Evolutionary conservation across 1,140 invertebrate genomes (phyloP).

Genomic region (Formica selysi): DNA sequence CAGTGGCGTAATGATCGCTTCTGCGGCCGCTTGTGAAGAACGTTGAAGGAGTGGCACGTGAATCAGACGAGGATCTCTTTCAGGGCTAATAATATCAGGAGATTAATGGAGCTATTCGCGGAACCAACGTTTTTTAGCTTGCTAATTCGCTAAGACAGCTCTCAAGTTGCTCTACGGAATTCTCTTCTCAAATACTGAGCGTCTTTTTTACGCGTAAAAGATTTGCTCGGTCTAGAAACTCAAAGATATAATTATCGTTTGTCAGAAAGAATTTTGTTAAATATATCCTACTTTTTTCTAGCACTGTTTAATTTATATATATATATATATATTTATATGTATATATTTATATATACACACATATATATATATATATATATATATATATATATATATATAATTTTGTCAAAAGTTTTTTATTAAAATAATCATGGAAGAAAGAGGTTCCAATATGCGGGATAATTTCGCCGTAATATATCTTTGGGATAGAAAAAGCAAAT

Average conservation of each 20-base stretch:
- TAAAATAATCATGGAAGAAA: not conserved
- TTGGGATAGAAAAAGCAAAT: not conserved
- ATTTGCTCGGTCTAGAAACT: not conserved
- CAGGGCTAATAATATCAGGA: slow-evolving; percentile 55
- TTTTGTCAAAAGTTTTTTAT: not conserved
- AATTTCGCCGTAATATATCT: not conserved
- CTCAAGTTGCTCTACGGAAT: slow-evolving; percentile 27
- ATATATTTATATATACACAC: too few relatives aligned
- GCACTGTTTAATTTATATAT: not conserved
- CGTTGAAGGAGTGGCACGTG: slow-evolving; percentile 57
- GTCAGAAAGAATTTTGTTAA: not conserved
- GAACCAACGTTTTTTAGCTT: slow-evolving; percentile 33
- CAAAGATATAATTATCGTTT: not conserved
- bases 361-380: not conserved
- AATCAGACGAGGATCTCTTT: slow-evolving; percentile 52
- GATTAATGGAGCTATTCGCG: slow-evolving; percentile 48
- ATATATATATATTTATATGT: not conserved
- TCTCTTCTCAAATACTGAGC: slow-evolving; percentile 7
- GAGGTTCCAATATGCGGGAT: not conserved
- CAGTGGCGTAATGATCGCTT: slow-evolving; percentile 59
- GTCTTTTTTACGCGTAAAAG: not conserved
- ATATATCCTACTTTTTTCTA: not conserved
- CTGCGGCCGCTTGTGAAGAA: slow-evolving; percentile 42
- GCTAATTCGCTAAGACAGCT: slow-evolving; percentile 44
- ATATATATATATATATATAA: too few relatives aligned